Evolutionary conservation across 1,140 invertebrate species (phyloP).

Genomic region (Drosophila dunni): DNA sequence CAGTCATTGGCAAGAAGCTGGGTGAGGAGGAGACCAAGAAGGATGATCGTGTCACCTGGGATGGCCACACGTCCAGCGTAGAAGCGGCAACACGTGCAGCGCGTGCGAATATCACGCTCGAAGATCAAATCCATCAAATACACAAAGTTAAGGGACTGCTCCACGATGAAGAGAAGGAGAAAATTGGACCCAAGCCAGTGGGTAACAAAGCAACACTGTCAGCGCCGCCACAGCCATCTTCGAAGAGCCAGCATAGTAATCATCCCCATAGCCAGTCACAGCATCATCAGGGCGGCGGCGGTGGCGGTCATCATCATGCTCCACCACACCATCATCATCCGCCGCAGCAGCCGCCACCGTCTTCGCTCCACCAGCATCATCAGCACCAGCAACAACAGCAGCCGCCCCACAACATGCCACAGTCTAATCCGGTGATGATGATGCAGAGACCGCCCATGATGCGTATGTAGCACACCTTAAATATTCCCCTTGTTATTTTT

Average conservation of each 20-base stretch:
- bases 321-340: constrained; percentile 59
- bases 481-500: not conserved
- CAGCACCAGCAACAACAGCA: constrained; percentile 69
- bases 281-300: constrained; percentile 60
- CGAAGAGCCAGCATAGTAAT: constrained; percentile 54
- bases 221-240: constrained; percentile 65
- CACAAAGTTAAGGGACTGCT: constrained; percentile 97
- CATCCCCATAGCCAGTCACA: constrained; percentile 51
- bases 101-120: constrained; percentile 97
- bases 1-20: constrained; percentile 99
- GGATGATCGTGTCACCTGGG: constrained; percentile 98
- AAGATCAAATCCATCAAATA: constrained; percentile 98
- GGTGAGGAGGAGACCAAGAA: constrained; percentile 96
- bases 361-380: constrained; percentile 55
- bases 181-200: constrained; percentile 93
- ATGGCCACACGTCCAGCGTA: constrained; percentile 98
- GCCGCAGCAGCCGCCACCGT: constrained; percentile 38
- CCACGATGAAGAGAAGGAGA: constrained; percentile 97
- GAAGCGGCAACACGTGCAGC: constrained; percentile 96
- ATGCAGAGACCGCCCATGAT: constrained; percentile 88
- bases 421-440: constrained; percentile 87
- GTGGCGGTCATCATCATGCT: constrained; percentile 53
- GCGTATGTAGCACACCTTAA: constrained; percentile 79
- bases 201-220: constrained; percentile 78
- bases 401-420: constrained; percentile 38